A percentile compares a stretch with the other conserved stretches of the same genome.
phyloP scores from a whole-genome alignment of 2,113 vertebrate species.

The Mesembrinibis cayennensis region DNA sequence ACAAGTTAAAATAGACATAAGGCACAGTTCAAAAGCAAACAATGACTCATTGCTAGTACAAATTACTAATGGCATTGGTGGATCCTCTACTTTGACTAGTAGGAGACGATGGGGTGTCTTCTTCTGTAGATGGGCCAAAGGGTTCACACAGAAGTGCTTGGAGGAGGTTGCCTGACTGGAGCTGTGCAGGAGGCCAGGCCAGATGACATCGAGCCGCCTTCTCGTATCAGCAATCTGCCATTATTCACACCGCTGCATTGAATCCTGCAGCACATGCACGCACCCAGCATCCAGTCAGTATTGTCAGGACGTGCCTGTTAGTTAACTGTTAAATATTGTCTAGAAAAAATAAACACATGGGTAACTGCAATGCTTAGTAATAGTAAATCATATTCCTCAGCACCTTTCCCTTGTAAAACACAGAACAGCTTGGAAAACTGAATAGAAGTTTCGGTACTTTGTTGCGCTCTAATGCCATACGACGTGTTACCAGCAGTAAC shows the following conservation, averaged over 20 bases:
- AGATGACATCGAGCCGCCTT: background rate
- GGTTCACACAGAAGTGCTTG: background rate
- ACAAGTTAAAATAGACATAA: conserved; percentile 48
- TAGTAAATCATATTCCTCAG: background rate
- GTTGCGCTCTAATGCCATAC: background rate
- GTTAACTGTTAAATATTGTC: background rate
- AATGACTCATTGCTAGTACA: conserved; percentile 42
- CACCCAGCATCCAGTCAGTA: background rate
- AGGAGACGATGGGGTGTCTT: background rate
- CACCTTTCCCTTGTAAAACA: conserved; percentile 10
- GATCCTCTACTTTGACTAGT: background rate
- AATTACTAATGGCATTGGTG: background rate
- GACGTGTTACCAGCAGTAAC: background rate
- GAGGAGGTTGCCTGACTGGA: background rate
- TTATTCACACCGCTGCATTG: background rate
- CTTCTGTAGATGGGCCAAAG: background rate
- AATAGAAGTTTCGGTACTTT: background rate
- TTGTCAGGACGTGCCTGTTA: background rate
- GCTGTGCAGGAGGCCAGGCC: background rate
- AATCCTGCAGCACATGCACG: background rate
- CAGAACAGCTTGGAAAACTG: conserved; percentile 1
- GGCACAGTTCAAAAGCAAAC: conserved; percentile 33
- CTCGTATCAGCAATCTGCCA: background rate
- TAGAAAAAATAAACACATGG: background rate
- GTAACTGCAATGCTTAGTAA: background rate